Evolutionary conservation across 1,140 invertebrate genomes (phyloP).

Genomic region (Geopemphigus sp.): DNA sequence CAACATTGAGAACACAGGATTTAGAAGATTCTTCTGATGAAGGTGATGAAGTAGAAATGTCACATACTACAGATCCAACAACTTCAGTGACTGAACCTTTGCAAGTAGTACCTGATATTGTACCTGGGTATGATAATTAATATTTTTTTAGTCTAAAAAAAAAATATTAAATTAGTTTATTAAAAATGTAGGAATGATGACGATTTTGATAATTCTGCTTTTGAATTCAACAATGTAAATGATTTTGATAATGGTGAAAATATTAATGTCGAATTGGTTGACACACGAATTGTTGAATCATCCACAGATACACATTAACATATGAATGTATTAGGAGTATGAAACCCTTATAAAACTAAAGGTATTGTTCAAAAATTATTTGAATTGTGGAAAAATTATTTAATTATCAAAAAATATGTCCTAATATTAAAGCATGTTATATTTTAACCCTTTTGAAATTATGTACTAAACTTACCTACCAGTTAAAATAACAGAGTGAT

Average conservation of each 20-base stretch:
- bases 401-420: background rate
- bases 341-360: background rate
- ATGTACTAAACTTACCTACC: background rate
- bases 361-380: background rate
- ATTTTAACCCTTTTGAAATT: slow-evolving; percentile 14
- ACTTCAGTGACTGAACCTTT: slow-evolving; percentile 25
- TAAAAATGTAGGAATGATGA: slow-evolving; percentile 33
- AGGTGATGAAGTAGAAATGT: slow-evolving; percentile 18
- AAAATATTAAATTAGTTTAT: background rate
- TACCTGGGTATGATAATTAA: slow-evolving; percentile 12
- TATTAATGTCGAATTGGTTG: slow-evolving; percentile 13
- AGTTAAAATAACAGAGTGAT: slow-evolving; percentile 24
- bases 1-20: slow-evolving; percentile 31
- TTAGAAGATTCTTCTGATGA: slow-evolving; percentile 41
- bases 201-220: slow-evolving; percentile 19
- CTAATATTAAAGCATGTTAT: slow-evolving; percentile 19
- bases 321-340: background rate
- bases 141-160: background rate
- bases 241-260: slow-evolving; percentile 12
- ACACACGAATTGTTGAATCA: slow-evolving; percentile 8
- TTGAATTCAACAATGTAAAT: too few species aligned
- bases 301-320: slow-evolving; percentile 37
- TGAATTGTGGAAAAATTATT: too few species aligned
- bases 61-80: background rate
- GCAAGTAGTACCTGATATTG: slow-evolving; percentile 42